phyloP scores from a whole-genome alignment of 2,888 invertebrate genomes.

The Stenolophus ochropezus region DNA sequence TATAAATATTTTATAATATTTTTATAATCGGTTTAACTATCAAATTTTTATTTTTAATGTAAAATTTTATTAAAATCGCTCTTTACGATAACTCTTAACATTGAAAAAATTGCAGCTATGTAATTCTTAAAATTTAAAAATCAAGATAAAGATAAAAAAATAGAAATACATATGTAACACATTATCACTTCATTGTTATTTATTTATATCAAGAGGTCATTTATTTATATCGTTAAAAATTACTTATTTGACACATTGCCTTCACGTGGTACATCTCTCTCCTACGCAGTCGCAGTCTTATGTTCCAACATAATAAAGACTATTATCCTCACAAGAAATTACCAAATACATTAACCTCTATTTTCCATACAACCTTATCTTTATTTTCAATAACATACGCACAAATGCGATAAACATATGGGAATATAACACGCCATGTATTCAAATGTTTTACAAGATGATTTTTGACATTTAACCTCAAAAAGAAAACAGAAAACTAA shows the following conservation, averaged over 20 bases:
- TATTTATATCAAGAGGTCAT: constrained; percentile 40
- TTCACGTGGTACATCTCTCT: constrained; percentile 14
- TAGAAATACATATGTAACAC: background rate
- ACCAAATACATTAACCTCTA: constrained; percentile 31
- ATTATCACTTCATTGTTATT: constrained; percentile 29
- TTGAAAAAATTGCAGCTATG: no score
- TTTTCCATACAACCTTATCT: constrained; percentile 20
- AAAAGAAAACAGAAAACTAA: no score
- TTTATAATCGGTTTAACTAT: no score
- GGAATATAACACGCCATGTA: background rate
- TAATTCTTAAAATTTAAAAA: no score
- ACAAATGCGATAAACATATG: constrained; percentile 31
- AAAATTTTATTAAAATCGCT: no score
- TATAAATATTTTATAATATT: no score
- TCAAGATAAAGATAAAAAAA: background rate
- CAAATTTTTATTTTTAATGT: no score
- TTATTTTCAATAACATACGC: constrained; percentile 44
- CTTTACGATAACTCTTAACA: no score
- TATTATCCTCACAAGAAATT: background rate
- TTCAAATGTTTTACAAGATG: background rate
- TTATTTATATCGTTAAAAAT: constrained; percentile 18
- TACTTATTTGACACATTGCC: constrained; percentile 20
- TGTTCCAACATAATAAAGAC: constrained; percentile 1
- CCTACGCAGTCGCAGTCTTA: background rate
- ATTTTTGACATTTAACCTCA: background rate